Percentiles rank a stretch among this genome's conserved stretches.
phyloP scores from a whole-genome alignment of 2,888 invertebrate species.

The Pyrgus malvae region DNA sequence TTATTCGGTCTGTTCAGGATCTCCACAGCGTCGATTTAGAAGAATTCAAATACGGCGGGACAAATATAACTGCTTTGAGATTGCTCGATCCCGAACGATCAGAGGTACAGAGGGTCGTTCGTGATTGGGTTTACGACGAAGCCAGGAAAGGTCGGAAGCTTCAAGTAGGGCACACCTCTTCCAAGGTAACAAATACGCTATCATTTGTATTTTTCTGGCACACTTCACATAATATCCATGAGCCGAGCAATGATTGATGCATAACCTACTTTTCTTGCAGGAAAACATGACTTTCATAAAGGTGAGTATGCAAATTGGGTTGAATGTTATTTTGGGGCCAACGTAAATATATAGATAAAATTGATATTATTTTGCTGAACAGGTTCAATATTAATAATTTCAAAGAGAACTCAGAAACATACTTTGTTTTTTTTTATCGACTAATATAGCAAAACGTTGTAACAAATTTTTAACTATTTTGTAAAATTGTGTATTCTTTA shows the following conservation, averaged over 20 bases:
- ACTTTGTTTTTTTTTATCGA: too few relatives aligned
- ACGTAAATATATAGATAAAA: neutral
- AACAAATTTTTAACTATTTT: too few relatives aligned
- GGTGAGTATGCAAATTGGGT: slow-evolving; percentile 64
- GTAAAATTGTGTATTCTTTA: too few relatives aligned
- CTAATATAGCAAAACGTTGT: too few relatives aligned
- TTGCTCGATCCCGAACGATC: slow-evolving; percentile 92
- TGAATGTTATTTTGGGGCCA: neutral
- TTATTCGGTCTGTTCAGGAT: slow-evolving; percentile 85
- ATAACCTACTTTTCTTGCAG: slow-evolving; percentile 61
- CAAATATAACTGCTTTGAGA: slow-evolving; percentile 96
- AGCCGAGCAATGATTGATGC: slow-evolving; percentile 16
- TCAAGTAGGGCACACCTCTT: slow-evolving; percentile 80
- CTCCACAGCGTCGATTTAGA: slow-evolving; percentile 95
- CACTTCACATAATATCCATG: slow-evolving; percentile 22
- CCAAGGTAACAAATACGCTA: slow-evolving; percentile 69
- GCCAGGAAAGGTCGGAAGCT: slow-evolving; percentile 84
- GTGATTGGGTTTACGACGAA: slow-evolving; percentile 91
- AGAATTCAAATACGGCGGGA: slow-evolving; percentile 96
- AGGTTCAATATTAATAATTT: too few relatives aligned
- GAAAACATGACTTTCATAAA: slow-evolving; percentile 88
- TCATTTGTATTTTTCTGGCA: slow-evolving; percentile 31
- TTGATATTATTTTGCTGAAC: too few relatives aligned
- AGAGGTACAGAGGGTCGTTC: slow-evolving; percentile 89
- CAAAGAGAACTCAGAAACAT: too few relatives aligned